These are phyloP conservation scores for Coptotermes formosanus DNA, from an alignment of 1,140 invertebrate species.

Conservation along the genomic window DNA sequence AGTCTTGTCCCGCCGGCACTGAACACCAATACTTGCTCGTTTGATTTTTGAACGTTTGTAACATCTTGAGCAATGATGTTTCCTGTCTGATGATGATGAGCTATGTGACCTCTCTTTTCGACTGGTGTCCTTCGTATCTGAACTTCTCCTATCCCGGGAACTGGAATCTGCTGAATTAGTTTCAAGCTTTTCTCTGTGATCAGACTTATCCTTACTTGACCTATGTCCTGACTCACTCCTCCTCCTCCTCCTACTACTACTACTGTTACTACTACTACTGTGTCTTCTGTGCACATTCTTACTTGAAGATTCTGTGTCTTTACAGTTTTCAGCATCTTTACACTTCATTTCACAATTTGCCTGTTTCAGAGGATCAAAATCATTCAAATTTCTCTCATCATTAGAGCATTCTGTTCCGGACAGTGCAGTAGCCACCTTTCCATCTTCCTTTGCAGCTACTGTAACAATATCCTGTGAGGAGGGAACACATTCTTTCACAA, in stretches of 20 bases:
- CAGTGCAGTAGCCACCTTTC: not conserved
- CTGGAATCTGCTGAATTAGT: not conserved
- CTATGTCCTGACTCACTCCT: not conserved
- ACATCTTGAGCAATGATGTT: slow-evolving; percentile 55
- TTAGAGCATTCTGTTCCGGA: not conserved
- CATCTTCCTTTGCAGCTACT: not conserved
- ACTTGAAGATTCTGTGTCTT: not conserved
- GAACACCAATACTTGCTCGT: slow-evolving; percentile 60
- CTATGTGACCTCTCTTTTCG: slow-evolving; percentile 24
- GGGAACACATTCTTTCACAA: not conserved
- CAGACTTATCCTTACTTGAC: slow-evolving; percentile 19
- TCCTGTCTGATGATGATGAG: slow-evolving; percentile 30
- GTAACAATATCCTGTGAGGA: not conserved
- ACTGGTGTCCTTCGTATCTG: not conserved
- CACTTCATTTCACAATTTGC: not conserved
- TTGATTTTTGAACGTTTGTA: slow-evolving; percentile 61
- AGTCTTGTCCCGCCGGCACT: slow-evolving; percentile 54
- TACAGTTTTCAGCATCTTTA: not conserved
- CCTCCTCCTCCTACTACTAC: not conserved
- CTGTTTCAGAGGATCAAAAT: not conserved
- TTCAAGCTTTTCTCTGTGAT: slow-evolving; percentile 19
- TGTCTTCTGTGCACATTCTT: not conserved
- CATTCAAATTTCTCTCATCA: not conserved
- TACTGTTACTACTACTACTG: slow-evolving; percentile 16
- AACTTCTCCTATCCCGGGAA: slow-evolving; percentile 25